Evolutionary conservation across 2,888 invertebrate species (phyloP), one percentile per base, ranked within the genome.

Genomic region (Neria commutata): DNA sequence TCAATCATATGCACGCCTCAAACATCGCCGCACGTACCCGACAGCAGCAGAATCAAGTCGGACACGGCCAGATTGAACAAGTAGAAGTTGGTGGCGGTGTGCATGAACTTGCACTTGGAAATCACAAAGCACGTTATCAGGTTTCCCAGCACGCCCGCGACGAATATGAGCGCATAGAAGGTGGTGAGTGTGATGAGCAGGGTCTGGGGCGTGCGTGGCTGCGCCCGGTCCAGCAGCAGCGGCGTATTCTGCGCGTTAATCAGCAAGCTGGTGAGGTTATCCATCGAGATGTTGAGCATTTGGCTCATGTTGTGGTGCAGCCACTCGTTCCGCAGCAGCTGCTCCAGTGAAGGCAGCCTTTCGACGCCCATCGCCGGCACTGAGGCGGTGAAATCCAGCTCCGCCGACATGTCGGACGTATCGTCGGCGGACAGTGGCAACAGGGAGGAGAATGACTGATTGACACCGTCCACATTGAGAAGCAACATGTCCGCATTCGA

Each of bases 71-170:
- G 84, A 79, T 91, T 93, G 82, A 94, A 93, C 60, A 94, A 83
- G 77, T 94, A 95, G 77, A 89, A 91, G 75, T 91, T 91, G 4
- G 90, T 91, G 2, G 90, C 90, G 23, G 90, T 90, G 70, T 92
- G 92, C 91, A 95, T 91, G 69, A 89, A 89, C 72, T 89, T 89
- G 81, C 93, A 94, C 33, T 88, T 85, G 17, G 89, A 86, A 65
- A 95, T 94, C 46, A 95, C 94, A 65, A 92, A 84, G 78, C 94
- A 94, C 8, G 94, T 94, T 73, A 90, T 88, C 57, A 91, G 83
- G 79, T 95, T 95, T 0, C 94, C 94, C 33, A 92, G 79, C 1
- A 93, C 81, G 1, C 94, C 94, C 2, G 89, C 89, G 4, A 93
- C 77, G 58, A 82, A 81, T 55, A 82, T 82, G 33, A 82, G 61